Conservation (phyloP, 2,113 vertebrate species). For the Drymodes brunneopygia region DNA sequence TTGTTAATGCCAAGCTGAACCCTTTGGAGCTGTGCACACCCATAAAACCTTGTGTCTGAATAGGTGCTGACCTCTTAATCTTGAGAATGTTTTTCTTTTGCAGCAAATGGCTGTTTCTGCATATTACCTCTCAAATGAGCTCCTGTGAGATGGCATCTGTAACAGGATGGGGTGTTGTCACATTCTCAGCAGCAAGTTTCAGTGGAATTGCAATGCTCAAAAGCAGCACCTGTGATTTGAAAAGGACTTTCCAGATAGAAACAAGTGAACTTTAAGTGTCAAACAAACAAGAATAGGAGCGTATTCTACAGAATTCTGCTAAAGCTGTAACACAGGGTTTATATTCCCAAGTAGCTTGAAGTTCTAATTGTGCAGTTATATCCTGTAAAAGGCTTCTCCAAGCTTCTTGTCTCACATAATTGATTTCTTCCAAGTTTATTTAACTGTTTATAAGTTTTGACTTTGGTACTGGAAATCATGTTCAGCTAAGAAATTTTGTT, state of each 20-base stretch:
- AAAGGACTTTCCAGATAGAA: background rate
- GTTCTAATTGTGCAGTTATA: background rate
- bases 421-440: background rate
- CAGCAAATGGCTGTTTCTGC: background rate
- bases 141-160: background rate
- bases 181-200: background rate
- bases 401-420: background rate
- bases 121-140: background rate
- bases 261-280: background rate
- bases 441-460: background rate
- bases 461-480: background rate
- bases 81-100: background rate
- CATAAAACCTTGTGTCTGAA: conserved; percentile 13
- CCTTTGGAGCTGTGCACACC: background rate
- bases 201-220: background rate
- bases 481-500: background rate
- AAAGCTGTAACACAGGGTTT: background rate
- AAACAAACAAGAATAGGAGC: background rate
- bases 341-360: background rate
- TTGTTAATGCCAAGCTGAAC: conserved; percentile 40
- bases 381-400: background rate
- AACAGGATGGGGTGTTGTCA: background rate
- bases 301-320: background rate
- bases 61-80: conserved; percentile 17
- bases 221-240: background rate